These are phyloP conservation scores for Trididemnum nubilum DNA, from an alignment of 23 tunicate genomes.

Conservation along the genomic window DNA sequence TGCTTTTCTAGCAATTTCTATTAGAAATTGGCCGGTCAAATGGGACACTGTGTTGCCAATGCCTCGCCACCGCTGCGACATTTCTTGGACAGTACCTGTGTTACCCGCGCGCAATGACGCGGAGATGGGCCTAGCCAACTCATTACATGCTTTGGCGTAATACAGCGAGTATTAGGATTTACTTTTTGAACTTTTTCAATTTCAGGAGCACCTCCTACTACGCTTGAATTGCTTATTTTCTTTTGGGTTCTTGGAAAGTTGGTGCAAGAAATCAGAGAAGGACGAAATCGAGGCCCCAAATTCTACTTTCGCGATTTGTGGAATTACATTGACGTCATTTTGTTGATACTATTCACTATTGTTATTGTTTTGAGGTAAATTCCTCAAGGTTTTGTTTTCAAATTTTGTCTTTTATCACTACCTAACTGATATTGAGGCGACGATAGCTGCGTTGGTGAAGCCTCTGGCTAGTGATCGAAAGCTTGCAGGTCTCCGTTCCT, in stretches of 20 bases:
- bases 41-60: neutral
- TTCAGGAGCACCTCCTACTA: conserved; percentile 6
- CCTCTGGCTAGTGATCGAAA: no score
- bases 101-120: neutral
- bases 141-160: neutral
- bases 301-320: conserved; percentile 44
- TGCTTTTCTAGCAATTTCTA: no score
- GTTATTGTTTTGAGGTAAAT: conserved; percentile 41
- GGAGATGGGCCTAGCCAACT: no score
- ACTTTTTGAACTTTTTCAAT: neutral
- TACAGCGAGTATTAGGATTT: neutral
- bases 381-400: no score
- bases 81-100: neutral
- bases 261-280: conserved; percentile 61
- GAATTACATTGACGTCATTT: conserved; percentile 49
- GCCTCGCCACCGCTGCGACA: neutral
- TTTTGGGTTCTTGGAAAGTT: conserved; percentile 63
- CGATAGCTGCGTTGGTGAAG: no score
- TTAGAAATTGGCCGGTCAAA: neutral
- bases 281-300: conserved; percentile 24
- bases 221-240: conserved; percentile 4
- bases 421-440: no score
- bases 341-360: conserved; percentile 24
- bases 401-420: no score
- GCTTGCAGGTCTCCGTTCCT: no score